Base-by-base conservation (phyloP, 1,140 invertebrate species). In the Micrasema longulum region DNA sequence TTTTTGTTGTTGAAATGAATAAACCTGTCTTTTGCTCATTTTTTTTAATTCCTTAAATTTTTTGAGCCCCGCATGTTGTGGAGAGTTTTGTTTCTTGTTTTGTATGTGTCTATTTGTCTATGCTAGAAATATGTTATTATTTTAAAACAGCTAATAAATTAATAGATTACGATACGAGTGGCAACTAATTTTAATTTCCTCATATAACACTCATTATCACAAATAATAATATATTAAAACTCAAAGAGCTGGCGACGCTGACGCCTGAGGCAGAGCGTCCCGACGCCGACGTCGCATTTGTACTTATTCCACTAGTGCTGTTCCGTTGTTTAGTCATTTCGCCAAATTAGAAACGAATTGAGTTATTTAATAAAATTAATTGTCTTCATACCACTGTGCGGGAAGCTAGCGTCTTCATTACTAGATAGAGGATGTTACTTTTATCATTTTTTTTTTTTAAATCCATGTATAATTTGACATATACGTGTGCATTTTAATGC, bases 351-450 rank as follows among this genome's bases (percentile, higher is more conserved):
- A 75, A 75, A 75, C 50, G 73, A 75, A 75, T 75, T 75, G 73
- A 75, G 69, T 75, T 75, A 72, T 75, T 75, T 72, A 75, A 75
- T 75, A 75, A 75, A 75, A 75, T 75, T 75, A 75, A 75, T 75
- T 75, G 73, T 75, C 73, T 75, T 75, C 73, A 75, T 75, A 72
- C 70, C 73, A 38, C 73, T 65, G 69, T 72, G 52, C 64, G 18
- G 69, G 64, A 67, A 23, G 55, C 62, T 71, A 66, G 45, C 35
- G 65, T 68, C 53, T 52, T 74, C 52, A 38, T 60, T 60, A 41
- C 6, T 12, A 6, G 11, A 22, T 60, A 41, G 14, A 41, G 55
- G 36, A 35, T 60, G 55, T 38, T 3, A 31, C 12, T 52, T 10
- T 52, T 52, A 20, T 11, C n/a, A 52, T 52, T 20, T 23, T 38